Percentiles rank a stretch among this genome's conserved stretches.
Evolutionary conservation across 2,113 vertebrate genomes (phyloP).

Genomic region (Paracanthobrama guichenoti): DNA sequence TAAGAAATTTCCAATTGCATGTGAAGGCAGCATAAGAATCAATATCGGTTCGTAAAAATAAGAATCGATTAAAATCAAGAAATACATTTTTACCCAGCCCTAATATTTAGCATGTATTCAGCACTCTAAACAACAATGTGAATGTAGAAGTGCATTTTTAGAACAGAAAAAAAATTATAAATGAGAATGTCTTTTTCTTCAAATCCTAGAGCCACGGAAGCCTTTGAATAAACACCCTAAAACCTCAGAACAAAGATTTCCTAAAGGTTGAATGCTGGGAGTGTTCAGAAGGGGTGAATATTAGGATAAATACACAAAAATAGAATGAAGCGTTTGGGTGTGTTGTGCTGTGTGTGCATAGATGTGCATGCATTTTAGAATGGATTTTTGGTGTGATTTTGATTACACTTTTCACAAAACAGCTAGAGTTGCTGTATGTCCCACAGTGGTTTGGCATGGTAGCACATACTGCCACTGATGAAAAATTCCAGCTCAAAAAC

Average conservation of each 20-base stretch:
- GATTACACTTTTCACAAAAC: not conserved
- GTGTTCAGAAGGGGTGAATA: not conserved
- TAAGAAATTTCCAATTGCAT: too few relatives aligned
- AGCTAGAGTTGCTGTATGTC: conserved; percentile 8
- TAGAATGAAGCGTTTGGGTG: not conserved
- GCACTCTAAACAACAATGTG: not conserved
- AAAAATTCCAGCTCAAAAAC: conserved; percentile 4
- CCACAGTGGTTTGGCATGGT: conserved; percentile 4
- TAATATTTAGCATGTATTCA: not conserved
- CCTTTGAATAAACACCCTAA: conserved; percentile 26
- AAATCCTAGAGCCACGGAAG: not conserved
- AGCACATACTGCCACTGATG: not conserved
- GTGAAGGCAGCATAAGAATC: too few relatives aligned
- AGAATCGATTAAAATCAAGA: too few relatives aligned
- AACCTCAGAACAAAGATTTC: not conserved
- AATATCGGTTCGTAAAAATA: too few relatives aligned
- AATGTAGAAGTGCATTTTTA: not conserved
- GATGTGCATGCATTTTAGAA: not conserved
- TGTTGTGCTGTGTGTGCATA: not conserved
- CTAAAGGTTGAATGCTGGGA: not conserved
- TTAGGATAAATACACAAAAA: not conserved
- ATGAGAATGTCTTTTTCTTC: not conserved
- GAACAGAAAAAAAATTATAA: not conserved
- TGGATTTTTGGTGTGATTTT: not conserved
- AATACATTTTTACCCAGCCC: too few relatives aligned